phyloP scores from a whole-genome alignment of 2,888 invertebrate genomes.

The Penaeus monodon region DNA sequence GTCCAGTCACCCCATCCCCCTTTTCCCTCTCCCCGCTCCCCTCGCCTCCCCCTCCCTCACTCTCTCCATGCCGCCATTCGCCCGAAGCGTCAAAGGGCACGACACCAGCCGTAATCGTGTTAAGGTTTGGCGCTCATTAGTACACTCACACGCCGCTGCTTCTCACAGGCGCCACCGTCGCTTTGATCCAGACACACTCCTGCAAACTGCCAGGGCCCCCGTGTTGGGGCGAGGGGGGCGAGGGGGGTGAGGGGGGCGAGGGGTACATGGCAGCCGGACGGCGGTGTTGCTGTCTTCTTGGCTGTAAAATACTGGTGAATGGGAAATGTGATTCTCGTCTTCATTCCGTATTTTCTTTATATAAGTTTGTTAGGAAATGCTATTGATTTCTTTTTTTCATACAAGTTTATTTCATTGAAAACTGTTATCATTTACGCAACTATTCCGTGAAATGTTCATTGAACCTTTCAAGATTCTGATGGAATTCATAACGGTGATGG shows the following conservation, averaged over 20 bases:
- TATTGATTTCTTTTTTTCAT: neutral
- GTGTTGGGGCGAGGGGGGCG: too few relatives aligned
- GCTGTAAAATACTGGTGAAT: too few relatives aligned
- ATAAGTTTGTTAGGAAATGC: neutral
- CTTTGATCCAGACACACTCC: slow-evolving; percentile 33
- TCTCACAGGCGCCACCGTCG: slow-evolving; percentile 43
- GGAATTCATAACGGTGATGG: too few relatives aligned
- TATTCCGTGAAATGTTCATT: too few relatives aligned
- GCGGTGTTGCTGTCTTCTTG: slow-evolving; percentile 8
- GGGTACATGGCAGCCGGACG: neutral
- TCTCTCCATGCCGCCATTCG: slow-evolving; percentile 15
- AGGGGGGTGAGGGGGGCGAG: neutral
- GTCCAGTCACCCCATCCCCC: neutral
- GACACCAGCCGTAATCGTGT: slow-evolving; percentile 37
- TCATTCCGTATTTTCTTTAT: too few relatives aligned
- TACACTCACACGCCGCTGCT: slow-evolving; percentile 47
- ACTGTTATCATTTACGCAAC: too few relatives aligned
- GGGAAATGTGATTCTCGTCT: too few relatives aligned
- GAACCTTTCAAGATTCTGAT: too few relatives aligned
- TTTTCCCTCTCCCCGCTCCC: neutral
- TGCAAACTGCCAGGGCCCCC: neutral
- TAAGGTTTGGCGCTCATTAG: slow-evolving; percentile 53
- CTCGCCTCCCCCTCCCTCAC: neutral
- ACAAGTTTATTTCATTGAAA: too few relatives aligned
- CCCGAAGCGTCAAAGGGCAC: slow-evolving; percentile 33